Conservation (phyloP, 2,113 vertebrate genomes). For the Taxidea taxus region DNA sequence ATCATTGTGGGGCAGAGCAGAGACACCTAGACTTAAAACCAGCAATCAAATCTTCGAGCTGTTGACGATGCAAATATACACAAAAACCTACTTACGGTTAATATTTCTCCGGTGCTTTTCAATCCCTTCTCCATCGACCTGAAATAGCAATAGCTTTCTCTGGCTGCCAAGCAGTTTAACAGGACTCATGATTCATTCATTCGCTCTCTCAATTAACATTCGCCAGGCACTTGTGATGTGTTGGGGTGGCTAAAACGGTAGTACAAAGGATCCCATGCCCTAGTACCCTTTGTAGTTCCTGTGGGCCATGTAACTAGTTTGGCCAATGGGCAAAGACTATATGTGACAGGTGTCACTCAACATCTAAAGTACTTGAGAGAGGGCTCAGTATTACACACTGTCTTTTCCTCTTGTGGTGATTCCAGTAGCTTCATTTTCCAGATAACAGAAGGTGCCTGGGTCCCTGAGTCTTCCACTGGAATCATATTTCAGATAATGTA, state of each 20-base stretch:
- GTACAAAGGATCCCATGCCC: neutral
- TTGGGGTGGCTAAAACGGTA: neutral
- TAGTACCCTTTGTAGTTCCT: neutral
- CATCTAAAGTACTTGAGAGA: neutral
- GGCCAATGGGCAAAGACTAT: neutral
- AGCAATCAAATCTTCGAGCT: neutral
- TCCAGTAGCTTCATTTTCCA: neutral
- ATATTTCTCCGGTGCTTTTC: neutral
- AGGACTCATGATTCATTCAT: neutral
- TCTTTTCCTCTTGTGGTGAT: neutral
- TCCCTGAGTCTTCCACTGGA: neutral
- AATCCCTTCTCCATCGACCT: neutral
- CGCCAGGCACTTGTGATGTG: neutral
- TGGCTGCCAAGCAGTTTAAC: neutral
- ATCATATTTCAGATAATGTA: neutral
- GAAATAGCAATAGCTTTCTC: neutral
- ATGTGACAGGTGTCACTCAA: neutral
- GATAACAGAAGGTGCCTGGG: neutral
- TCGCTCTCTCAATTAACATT: neutral
- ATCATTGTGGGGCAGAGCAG: neutral
- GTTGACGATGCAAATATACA: neutral
- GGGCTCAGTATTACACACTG: no score
- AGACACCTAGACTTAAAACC: neutral
- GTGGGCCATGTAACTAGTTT: neutral
- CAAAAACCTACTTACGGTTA: neutral